Conservation (phyloP, 2,888 invertebrate species). For the Orthosia incerta region DNA sequence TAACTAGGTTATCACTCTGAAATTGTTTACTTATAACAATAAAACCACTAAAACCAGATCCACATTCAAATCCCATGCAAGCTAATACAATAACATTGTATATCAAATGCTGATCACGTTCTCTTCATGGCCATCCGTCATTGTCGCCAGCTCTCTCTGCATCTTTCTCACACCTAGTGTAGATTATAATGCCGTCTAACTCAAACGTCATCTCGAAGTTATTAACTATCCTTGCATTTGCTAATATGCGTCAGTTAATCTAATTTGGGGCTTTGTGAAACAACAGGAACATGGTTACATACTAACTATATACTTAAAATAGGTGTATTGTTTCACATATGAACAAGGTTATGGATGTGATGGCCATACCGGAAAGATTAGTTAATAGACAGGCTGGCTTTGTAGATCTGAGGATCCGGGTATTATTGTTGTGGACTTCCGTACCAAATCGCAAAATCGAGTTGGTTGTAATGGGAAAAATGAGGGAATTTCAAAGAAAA, state of each 20-base stretch:
- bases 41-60: not conserved
- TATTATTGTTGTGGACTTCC: too few species aligned
- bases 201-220: constrained; percentile 13
- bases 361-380: not conserved
- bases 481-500: too few species aligned
- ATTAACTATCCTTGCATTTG: constrained; percentile 5
- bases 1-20: not conserved
- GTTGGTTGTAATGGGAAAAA: too few species aligned
- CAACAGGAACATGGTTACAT: not conserved
- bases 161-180: not conserved
- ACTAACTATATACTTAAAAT: not conserved
- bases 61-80: not conserved
- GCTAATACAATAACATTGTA: constrained; percentile 6
- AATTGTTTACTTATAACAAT: not conserved
- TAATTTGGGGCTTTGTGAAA: not conserved
- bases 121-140: constrained; percentile 6
- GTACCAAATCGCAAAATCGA: too few species aligned
- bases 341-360: not conserved
- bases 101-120: constrained; percentile 19
- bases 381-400: too few species aligned
- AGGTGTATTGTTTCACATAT: not conserved
- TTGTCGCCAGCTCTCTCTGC: constrained; percentile 14
- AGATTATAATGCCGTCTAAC: not conserved
- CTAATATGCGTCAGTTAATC: constrained; percentile 11
- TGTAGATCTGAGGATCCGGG: too few species aligned